phyloP scores from a whole-genome alignment of 2,797 vertebrate species.

The Gymnopithys bicolor region DNA sequence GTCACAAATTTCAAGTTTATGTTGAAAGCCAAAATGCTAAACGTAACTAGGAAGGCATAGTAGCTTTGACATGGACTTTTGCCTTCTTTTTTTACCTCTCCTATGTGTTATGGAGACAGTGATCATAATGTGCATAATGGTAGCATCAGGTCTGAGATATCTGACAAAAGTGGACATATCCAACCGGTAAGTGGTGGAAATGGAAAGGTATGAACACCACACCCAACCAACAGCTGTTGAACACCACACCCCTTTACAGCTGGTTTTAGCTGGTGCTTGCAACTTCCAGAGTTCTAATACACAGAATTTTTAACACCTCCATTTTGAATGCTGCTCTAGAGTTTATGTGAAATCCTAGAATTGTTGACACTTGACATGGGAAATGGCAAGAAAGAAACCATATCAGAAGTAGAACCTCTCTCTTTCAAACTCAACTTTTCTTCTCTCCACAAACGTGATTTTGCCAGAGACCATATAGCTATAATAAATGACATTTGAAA shows the following conservation, averaged over 20 bases:
- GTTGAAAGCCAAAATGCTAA: background rate
- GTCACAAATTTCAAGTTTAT: background rate
- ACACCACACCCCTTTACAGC: background rate
- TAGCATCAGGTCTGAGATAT: background rate
- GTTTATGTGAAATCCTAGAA: background rate
- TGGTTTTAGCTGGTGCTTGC: background rate
- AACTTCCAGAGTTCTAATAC: background rate
- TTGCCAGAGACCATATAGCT: background rate
- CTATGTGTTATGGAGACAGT: background rate
- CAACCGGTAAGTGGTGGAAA: background rate
- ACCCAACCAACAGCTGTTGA: background rate
- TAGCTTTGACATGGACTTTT: background rate
- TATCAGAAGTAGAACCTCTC: background rate
- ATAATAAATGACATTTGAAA: background rate
- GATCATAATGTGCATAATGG: fast-evolving
- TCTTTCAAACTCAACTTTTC: background rate
- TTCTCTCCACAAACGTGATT: background rate
- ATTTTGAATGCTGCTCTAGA: background rate
- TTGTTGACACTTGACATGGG: background rate
- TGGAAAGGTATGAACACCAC: background rate
- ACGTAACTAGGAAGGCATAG: background rate
- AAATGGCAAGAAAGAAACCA: background rate
- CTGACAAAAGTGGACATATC: background rate
- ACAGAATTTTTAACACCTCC: background rate
- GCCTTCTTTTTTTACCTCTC: background rate